Evolutionary conservation across 2,797 vertebrate species (phyloP).

Genomic region (Urophycis tenuis): DNA sequence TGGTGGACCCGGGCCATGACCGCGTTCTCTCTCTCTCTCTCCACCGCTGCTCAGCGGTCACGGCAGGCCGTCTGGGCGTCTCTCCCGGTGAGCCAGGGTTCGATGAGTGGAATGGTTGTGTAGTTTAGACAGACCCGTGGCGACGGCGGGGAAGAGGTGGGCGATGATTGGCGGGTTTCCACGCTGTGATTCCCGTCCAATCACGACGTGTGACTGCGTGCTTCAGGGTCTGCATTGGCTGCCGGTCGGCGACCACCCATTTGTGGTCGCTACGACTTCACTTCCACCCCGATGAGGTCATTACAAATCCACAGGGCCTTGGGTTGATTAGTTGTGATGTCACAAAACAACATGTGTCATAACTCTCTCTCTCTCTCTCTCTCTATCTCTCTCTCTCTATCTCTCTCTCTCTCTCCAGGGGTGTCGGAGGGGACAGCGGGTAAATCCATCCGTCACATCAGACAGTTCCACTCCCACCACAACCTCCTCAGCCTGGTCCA

Average conservation of each 20-base stretch:
- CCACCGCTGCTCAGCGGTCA: too few species aligned
- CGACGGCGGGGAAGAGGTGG: too few species aligned
- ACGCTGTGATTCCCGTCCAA: too few species aligned
- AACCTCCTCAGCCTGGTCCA: slow-evolving; percentile 69
- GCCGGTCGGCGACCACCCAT: neutral
- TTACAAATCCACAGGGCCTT: neutral
- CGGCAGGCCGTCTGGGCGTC: too few species aligned
- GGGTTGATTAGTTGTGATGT: neutral
- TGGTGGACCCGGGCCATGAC: too few species aligned
- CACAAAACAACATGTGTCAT: neutral
- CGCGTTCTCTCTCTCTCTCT: too few species aligned
- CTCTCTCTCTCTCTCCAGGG: slow-evolving; percentile 41
- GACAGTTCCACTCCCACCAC: slow-evolving; percentile 76
- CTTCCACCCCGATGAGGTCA: neutral
- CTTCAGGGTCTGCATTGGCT: neutral
- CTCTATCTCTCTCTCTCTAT: neutral
- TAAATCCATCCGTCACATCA: slow-evolving; percentile 68
- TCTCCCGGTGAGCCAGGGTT: neutral
- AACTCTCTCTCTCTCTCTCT: neutral
- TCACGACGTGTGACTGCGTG: neutral
- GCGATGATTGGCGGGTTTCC: too few species aligned
- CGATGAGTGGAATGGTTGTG: neutral
- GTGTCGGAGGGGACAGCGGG: slow-evolving; percentile 44
- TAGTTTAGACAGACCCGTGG: neutral
- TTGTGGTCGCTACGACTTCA: too few species aligned